These are phyloP conservation scores for Mythimna ferrago DNA, from an alignment of 2,888 invertebrate genomes.

Conservation along the genomic window DNA sequence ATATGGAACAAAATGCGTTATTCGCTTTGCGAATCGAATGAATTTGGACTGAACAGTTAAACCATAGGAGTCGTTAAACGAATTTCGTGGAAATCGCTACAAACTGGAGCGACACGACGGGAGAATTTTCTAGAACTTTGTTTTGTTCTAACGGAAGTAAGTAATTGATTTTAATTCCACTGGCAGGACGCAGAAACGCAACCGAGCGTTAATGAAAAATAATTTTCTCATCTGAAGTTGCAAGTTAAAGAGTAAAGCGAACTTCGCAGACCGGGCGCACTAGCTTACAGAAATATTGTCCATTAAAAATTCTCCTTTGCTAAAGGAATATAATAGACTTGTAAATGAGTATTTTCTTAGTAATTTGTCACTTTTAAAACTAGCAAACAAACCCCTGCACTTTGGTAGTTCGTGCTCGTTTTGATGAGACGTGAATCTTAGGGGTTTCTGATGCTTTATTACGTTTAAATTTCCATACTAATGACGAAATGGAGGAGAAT, in stretches of 20 bases:
- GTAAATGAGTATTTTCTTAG: constrained; percentile 60
- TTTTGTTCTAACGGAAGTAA: constrained; percentile 78
- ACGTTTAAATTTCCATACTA: constrained; percentile 44
- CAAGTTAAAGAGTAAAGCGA: constrained; percentile 76
- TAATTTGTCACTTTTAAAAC: constrained; percentile 54
- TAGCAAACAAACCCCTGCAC: constrained; percentile 35
- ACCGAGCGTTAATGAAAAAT: constrained; percentile 86
- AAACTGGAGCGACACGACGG: constrained; percentile 66
- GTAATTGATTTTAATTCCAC: constrained; percentile 87
- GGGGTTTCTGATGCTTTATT: constrained; percentile 25
- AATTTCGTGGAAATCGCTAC: constrained; percentile 73
- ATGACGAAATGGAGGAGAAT: constrained; percentile 25
- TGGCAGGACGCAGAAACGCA: constrained; percentile 81
- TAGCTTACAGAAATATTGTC: constrained; percentile 74
- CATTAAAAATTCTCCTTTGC: constrained; percentile 75
- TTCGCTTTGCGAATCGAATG: constrained; percentile 58
- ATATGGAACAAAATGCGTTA: constrained; percentile 44
- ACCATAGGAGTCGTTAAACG: constrained; percentile 66
- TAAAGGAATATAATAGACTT: constrained; percentile 62
- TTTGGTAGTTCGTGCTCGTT: constrained; percentile 30
- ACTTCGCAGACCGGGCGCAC: constrained; percentile 61
- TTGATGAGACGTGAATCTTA: constrained; percentile 41
- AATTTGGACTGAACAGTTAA: constrained; percentile 61
- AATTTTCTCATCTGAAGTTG: constrained; percentile 83
- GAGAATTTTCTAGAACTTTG: constrained; percentile 79